These are phyloP conservation scores for Aradophagus sp. DNA, from an alignment of 1,140 invertebrate genomes.

Conservation along the genomic window DNA sequence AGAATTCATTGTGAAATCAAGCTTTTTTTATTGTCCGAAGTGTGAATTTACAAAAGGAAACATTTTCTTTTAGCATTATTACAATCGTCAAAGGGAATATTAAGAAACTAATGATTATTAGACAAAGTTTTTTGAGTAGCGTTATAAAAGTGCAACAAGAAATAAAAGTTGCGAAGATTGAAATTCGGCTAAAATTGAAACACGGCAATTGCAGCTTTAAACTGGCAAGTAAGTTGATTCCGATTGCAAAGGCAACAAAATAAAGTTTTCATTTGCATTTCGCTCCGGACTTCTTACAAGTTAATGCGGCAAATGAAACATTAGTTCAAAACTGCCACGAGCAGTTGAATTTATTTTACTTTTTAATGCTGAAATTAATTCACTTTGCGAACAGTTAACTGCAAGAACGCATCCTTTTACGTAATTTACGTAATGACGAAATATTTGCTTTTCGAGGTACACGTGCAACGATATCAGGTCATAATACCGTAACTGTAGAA, in stretches of 20 bases:
- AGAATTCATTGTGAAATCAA: too few species aligned
- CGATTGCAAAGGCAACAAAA: neutral
- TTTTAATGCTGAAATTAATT: conserved; percentile 11
- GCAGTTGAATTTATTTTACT: conserved; percentile 11
- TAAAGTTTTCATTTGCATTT: conserved; percentile 1
- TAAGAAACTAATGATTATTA: too few species aligned
- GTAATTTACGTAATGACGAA: conserved; percentile 12
- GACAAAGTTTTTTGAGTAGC: too few species aligned
- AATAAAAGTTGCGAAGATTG: too few species aligned
- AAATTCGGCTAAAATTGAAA: too few species aligned
- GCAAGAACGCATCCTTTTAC: conserved; percentile 3
- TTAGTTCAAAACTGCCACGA: conserved; percentile 5
- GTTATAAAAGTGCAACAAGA: too few species aligned
- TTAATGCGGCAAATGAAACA: conserved; percentile 10
- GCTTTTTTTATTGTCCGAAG: too few species aligned
- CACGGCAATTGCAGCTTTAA: neutral
- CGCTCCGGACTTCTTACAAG: neutral
- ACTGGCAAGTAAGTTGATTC: neutral
- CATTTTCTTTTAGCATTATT: too few species aligned
- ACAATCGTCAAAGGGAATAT: too few species aligned
- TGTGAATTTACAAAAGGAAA: too few species aligned
- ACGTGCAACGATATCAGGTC: neutral
- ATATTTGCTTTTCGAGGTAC: conserved; percentile 12
- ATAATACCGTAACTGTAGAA: conserved; percentile 3
- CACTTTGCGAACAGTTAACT: conserved; percentile 2